Percentiles rank a stretch among this genome's conserved stretches.
Evolutionary conservation across 2,888 invertebrate species (phyloP).

Genomic region (Nephrotoma flavescens): DNA sequence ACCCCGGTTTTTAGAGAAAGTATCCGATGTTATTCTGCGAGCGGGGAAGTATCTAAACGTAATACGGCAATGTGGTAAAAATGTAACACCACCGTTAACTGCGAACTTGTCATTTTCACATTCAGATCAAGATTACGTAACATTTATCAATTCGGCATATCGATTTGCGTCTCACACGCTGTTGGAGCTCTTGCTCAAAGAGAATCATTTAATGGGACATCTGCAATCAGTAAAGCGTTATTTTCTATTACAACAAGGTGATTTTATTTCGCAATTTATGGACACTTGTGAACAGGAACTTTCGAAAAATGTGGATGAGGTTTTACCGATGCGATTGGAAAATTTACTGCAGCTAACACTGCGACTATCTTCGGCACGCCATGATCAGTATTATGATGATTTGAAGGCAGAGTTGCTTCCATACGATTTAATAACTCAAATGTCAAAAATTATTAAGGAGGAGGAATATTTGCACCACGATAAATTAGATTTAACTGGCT

Average conservation of each 20-base stretch:
- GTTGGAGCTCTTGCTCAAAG: slow-evolving; percentile 73
- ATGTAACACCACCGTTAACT: slow-evolving; percentile 37
- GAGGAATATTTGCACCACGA: slow-evolving; percentile 57
- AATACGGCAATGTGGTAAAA: slow-evolving; percentile 79
- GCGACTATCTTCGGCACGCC: slow-evolving; percentile 73
- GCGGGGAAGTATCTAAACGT: slow-evolving; percentile 97
- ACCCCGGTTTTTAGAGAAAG: slow-evolving; percentile 73
- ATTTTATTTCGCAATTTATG: slow-evolving; percentile 90
- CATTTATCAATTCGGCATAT: slow-evolving; percentile 79
- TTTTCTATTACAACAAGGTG: slow-evolving; percentile 82
- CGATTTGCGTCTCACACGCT: slow-evolving; percentile 80
- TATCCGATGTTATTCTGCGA: slow-evolving; percentile 77
- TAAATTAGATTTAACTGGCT: slow-evolving; percentile 55
- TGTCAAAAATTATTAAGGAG: slow-evolving; percentile 79
- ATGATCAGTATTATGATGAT: slow-evolving; percentile 90
- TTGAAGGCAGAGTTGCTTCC: slow-evolving; percentile 76
- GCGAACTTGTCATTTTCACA: slow-evolving; percentile 39
- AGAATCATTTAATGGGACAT: slow-evolving; percentile 83
- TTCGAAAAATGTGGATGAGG: slow-evolving; percentile 76
- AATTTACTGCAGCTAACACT: slow-evolving; percentile 82
- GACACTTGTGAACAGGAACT: slow-evolving; percentile 89
- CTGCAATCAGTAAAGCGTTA: slow-evolving; percentile 73
- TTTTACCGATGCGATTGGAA: slow-evolving; percentile 76
- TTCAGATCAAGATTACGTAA: slow-evolving; percentile 43
- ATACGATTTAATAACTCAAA: slow-evolving; percentile 79